Evolutionary conservation across 92 coral and sea anemone species (phyloP).

Genomic region (Parazoanthus darwini): DNA sequence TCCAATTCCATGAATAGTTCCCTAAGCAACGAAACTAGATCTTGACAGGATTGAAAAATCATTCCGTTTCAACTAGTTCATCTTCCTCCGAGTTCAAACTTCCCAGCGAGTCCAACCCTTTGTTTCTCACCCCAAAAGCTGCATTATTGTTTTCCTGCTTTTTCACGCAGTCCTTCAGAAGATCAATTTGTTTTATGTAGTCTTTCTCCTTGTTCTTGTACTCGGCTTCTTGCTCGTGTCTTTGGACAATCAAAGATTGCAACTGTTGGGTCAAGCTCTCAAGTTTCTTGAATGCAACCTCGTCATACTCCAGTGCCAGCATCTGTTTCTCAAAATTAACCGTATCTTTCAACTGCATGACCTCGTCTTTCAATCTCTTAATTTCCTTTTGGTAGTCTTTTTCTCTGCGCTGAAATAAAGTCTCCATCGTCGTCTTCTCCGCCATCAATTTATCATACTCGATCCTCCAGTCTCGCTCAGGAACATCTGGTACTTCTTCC

Average conservation of each 20-base stretch:
- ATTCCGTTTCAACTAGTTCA: conserved; percentile 47
- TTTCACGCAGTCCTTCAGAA: conserved; percentile 41
- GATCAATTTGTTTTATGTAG: conserved; percentile 47
- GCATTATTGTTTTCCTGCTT: conserved; percentile 22
- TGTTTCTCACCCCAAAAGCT: conserved; percentile 48
- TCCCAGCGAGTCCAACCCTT: conserved; percentile 75
- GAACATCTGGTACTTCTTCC: conserved; percentile 42
- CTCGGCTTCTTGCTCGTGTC: conserved; percentile 53
- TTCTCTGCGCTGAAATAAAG: conserved; percentile 72
- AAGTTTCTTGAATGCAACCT: conserved; percentile 74
- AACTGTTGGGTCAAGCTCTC: conserved; percentile 78
- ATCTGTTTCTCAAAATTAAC: conserved; percentile 81
- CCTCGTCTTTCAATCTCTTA: conserved; percentile 71
- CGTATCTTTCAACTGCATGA: conserved; percentile 70
- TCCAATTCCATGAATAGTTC: conserved; percentile 35
- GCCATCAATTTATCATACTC: conserved; percentile 78
- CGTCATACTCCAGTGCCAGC: conserved; percentile 82
- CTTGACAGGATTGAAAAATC: not conserved
- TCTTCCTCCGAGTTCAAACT: conserved; percentile 66
- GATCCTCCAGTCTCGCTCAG: conserved; percentile 77
- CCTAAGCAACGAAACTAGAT: conserved; percentile 6
- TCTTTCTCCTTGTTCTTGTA: conserved; percentile 50
- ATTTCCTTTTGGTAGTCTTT: conserved; percentile 73
- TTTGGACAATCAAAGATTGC: conserved; percentile 67
- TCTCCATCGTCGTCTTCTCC: conserved; percentile 77